Percentiles rank a stretch among this genome's conserved stretches.
Evolutionary conservation across 2,888 invertebrate species (phyloP).

Genomic region (Eubasilissa splendida): DNA sequence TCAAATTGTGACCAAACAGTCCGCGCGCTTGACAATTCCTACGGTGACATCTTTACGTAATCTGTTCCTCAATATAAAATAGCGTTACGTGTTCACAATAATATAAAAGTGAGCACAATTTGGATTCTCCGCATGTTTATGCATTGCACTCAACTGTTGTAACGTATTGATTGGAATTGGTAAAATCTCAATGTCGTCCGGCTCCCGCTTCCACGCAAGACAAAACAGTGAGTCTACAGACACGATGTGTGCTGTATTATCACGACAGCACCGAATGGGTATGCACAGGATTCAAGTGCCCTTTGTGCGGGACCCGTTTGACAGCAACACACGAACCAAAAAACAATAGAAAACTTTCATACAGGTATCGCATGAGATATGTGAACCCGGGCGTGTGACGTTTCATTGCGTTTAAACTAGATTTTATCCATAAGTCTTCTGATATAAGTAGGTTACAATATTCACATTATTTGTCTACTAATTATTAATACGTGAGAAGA

Average conservation of each 20-base stretch:
- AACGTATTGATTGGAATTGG: constrained; percentile 14
- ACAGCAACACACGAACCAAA: neutral
- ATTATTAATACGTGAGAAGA: too few relatives aligned
- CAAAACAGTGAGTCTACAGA: neutral
- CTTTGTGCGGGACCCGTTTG: constrained; percentile 16
- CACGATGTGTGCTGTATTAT: neutral
- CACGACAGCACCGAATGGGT: neutral
- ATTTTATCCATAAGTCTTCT: too few relatives aligned
- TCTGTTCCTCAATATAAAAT: constrained; percentile 28
- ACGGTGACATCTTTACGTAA: constrained; percentile 3
- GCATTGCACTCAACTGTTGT: constrained; percentile 12
- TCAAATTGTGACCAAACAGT: neutral
- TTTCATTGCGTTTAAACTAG: too few relatives aligned
- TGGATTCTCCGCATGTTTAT: constrained; percentile 19
- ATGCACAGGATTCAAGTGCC: constrained; percentile 2
- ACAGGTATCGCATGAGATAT: neutral
- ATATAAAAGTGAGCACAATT: neutral
- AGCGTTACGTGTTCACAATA: constrained; percentile 24
- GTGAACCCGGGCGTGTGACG: neutral
- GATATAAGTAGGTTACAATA: too few relatives aligned
- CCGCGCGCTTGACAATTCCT: constrained; percentile 6
- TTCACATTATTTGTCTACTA: too few relatives aligned
- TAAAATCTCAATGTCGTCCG: constrained; percentile 23
- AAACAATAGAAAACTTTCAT: neutral
- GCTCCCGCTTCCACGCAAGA: neutral